phyloP scores from a whole-genome alignment of 2,113 vertebrate species.

The Lagopus muta region DNA sequence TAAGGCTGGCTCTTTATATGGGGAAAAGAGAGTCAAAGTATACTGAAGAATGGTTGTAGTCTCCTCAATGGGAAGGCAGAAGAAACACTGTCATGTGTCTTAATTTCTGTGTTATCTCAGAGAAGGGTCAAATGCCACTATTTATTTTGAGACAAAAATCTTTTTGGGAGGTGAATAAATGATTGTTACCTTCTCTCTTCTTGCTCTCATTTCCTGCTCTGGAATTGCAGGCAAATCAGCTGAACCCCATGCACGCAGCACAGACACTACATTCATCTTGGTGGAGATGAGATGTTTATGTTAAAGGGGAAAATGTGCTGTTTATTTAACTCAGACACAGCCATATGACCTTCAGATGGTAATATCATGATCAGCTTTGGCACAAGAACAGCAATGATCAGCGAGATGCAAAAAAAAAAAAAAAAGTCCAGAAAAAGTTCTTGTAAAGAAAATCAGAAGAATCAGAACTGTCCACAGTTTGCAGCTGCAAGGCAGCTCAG shows the following conservation, averaged over 20 bases:
- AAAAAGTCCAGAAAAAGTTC: background rate
- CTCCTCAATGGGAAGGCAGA: background rate
- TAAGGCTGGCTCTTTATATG: background rate
- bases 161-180: slow-evolving; percentile 26
- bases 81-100: background rate
- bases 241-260: background rate
- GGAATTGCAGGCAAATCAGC: background rate
- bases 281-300: background rate
- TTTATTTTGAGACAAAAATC: slow-evolving; percentile 43
- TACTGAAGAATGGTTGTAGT: background rate
- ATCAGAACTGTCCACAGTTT: background rate
- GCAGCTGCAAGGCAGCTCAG: background rate
- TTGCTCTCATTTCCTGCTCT: slow-evolving; percentile 53
- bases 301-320: slow-evolving; percentile 13
- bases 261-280: slow-evolving; percentile 47
- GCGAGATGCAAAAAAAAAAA: background rate
- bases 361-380: slow-evolving; percentile 25
- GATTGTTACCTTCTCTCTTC: slow-evolving; percentile 30
- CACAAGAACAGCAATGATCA: background rate
- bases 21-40: background rate
- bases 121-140: slow-evolving; percentile 14
- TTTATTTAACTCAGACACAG: slow-evolving; percentile 49
- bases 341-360: slow-evolving; percentile 50
- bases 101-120: slow-evolving; percentile 16
- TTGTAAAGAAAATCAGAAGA: background rate